Conservation (phyloP, 2,797 vertebrate species). For the Alcedo atthis region DNA sequence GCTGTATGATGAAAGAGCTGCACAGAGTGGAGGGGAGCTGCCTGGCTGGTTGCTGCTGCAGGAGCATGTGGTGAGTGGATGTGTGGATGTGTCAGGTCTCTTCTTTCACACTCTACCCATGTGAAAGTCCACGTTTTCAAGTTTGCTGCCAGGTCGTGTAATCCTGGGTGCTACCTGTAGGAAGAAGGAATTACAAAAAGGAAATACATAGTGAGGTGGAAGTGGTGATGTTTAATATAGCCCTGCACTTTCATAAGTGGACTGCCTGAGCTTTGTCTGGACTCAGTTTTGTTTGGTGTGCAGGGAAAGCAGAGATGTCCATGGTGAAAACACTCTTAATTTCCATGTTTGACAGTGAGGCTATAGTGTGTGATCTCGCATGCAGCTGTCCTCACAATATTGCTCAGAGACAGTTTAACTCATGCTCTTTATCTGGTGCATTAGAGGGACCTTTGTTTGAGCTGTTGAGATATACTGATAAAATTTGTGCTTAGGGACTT, state of each 20-base stretch:
- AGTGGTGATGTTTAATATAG: neutral
- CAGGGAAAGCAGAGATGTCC: neutral
- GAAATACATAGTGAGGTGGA: neutral
- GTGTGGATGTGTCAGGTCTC: fast-evolving
- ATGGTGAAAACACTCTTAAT: fast-evolving
- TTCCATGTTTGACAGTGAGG: neutral
- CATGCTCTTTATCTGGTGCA: neutral
- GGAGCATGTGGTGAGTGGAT: fast-evolving
- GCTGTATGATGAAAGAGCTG: neutral
- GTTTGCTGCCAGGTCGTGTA: neutral
- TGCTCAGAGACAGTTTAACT: neutral
- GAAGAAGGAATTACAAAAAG: neutral
- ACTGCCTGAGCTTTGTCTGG: neutral
- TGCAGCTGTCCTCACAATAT: neutral
- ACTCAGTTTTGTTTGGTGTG: fast-evolving
- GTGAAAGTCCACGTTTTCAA: fast-evolving
- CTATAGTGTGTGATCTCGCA: fast-evolving
- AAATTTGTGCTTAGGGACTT: neutral
- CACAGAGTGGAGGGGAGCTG: neutral
- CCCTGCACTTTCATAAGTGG: neutral
- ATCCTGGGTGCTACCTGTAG: neutral
- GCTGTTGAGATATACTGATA: neutral
- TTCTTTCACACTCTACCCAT: fast-evolving
- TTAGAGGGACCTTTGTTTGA: neutral
- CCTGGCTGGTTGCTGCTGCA: neutral